Conservation (phyloP, 2,888 invertebrate species). For the Aromia moschata region DNA sequence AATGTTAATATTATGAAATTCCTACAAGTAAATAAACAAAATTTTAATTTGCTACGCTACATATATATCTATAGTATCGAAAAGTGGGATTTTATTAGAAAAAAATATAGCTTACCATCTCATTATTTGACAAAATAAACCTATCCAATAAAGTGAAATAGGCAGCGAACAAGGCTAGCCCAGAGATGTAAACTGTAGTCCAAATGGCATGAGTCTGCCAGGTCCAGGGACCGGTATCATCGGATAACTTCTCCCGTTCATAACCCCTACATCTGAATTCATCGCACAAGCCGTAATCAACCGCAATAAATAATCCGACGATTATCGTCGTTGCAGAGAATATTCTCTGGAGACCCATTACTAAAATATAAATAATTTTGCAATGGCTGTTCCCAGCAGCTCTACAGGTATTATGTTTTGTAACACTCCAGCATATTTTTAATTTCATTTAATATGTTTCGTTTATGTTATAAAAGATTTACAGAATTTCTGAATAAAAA, state of each 20-base stretch:
- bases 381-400: too few relatives aligned
- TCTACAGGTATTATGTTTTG: too few relatives aligned
- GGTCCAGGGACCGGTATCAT: conserved; percentile 61
- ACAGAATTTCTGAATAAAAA: too few relatives aligned
- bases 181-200: conserved; percentile 67
- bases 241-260: conserved; percentile 58
- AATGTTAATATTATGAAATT: conserved; percentile 46
- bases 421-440: too few relatives aligned
- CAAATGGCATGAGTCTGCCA: conserved; percentile 68
- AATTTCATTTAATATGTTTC: too few relatives aligned
- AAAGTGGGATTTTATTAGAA: too few relatives aligned
- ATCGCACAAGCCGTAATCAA: conserved; percentile 70
- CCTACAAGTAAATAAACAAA: conserved; percentile 43
- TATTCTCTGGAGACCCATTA: conserved; percentile 69
- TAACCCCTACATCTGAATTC: conserved; percentile 69
- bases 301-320: conserved; percentile 69
- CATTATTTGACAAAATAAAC: conserved; percentile 52
- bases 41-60: too few relatives aligned
- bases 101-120: conserved; percentile 49
- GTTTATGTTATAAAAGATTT: too few relatives aligned
- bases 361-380: too few relatives aligned
- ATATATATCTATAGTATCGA: too few relatives aligned
- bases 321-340: conserved; percentile 70
- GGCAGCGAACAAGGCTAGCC: conserved; percentile 66
- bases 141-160: conserved; percentile 65